Conservation (phyloP, 2,888 invertebrate genomes). For the Octodonta nipae region DNA sequence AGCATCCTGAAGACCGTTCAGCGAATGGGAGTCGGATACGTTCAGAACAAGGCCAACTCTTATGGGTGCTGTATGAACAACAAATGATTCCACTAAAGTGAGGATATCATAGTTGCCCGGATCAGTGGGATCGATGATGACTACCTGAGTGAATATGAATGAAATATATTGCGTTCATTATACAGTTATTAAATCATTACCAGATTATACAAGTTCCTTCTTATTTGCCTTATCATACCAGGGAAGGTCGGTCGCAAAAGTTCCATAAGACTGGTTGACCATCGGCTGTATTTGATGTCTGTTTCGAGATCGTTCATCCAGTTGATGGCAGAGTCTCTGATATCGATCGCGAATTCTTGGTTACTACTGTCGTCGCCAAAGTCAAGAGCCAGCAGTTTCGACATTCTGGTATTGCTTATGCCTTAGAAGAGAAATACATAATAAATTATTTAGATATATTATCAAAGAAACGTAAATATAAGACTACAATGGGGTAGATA, state of each 20-base stretch:
- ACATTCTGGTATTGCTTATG: conserved; percentile 44
- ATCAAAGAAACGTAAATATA: too few relatives aligned
- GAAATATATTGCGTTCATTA: not conserved
- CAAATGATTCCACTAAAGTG: conserved; percentile 79
- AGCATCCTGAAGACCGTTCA: conserved; percentile 51
- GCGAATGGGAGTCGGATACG: conserved; percentile 42
- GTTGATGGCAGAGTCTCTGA: conserved; percentile 80
- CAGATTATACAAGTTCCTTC: conserved; percentile 75
- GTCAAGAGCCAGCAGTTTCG: conserved; percentile 54
- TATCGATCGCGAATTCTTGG: conserved; percentile 84
- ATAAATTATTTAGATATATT: too few relatives aligned
- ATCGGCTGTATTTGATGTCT: conserved; percentile 75
- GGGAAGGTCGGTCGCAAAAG: conserved; percentile 92
- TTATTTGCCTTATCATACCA: conserved; percentile 84
- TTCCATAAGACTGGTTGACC: conserved; percentile 82
- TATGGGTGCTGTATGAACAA: conserved; percentile 79
- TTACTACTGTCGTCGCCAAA: conserved; percentile 42
- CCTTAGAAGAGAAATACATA: too few relatives aligned
- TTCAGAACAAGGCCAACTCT: conserved; percentile 79
- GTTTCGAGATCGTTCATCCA: conserved; percentile 92
- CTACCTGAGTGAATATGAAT: conserved; percentile 53
- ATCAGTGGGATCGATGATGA: conserved; percentile 74
- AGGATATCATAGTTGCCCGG: conserved; percentile 56
- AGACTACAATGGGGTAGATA: too few relatives aligned
- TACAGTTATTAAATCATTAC: conserved; percentile 35